A percentile compares a stretch with the other conserved stretches of the same genome.
phyloP scores from a whole-genome alignment of 2,113 vertebrate species.

The Rhinolophus sinicus region DNA sequence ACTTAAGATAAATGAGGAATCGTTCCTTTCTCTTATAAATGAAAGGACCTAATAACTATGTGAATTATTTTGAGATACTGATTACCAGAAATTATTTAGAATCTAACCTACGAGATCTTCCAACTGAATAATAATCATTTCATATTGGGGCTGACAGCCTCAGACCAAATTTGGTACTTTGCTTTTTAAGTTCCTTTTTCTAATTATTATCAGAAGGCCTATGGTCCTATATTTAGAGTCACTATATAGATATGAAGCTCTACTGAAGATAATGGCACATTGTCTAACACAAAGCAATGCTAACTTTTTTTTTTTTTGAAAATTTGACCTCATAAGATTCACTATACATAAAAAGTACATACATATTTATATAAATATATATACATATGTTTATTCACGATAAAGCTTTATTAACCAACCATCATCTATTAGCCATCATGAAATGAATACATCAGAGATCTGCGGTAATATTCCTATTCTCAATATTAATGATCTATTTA shows the following conservation, averaged over 20 bases:
- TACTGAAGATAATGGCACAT: background rate
- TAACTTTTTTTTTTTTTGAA: background rate
- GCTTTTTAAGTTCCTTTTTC: background rate
- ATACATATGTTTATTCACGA: background rate
- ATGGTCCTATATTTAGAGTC: background rate
- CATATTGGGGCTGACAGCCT: background rate
- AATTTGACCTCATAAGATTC: conserved; percentile 1
- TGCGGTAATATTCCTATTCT: background rate
- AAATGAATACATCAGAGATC: background rate
- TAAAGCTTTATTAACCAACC: background rate
- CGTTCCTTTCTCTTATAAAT: background rate
- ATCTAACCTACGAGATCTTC: background rate
- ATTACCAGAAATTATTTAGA: background rate
- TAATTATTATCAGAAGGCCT: background rate
- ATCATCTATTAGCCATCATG: background rate
- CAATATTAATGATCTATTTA: background rate
- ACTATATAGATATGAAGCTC: background rate
- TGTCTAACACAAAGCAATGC: background rate
- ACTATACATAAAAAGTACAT: background rate
- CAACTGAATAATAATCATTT: background rate
- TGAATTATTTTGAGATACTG: background rate
- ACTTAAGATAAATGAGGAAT: conserved; percentile 9
- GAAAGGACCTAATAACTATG: background rate
- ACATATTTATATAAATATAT: background rate
- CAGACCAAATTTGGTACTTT: background rate